A percentile compares a stretch with the other conserved stretches of the same genome.
phyloP scores from a whole-genome alignment of 2,888 invertebrate genomes.

The Macrophya alboannulata region DNA sequence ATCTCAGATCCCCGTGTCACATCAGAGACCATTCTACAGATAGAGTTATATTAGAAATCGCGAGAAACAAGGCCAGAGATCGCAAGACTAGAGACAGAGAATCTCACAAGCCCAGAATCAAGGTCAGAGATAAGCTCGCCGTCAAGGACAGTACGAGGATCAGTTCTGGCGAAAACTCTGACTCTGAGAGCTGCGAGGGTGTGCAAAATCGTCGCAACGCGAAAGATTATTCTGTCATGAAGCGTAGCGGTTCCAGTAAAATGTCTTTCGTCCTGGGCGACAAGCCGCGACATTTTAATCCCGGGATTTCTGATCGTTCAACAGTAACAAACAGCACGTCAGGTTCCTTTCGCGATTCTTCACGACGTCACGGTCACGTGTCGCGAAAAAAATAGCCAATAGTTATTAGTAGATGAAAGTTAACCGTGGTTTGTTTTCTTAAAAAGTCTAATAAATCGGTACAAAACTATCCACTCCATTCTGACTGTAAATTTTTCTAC shows the following conservation, averaged over 20 bases:
- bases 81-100: not conserved
- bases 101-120: not conserved
- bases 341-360: not conserved
- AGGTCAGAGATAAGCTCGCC: not conserved
- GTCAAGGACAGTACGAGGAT: not conserved
- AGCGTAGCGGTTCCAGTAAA: conserved; percentile 26
- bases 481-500: not conserved
- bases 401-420: not conserved
- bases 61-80: not conserved
- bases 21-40: not conserved
- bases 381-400: conserved; percentile 40
- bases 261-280: conserved; percentile 47
- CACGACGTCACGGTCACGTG: not conserved
- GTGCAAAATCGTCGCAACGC: not conserved
- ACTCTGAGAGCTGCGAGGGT: not conserved
- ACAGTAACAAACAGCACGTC: not conserved
- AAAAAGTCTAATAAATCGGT: conserved; percentile 30
- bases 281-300: not conserved
- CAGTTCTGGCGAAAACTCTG: not conserved
- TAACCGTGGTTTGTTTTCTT: not conserved
- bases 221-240: not conserved
- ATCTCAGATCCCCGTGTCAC: not conserved
- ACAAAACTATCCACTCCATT: not conserved
- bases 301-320: not conserved
- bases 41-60: not conserved